These are phyloP conservation scores for Lutraria rhynchaena DNA, from an alignment of 1,140 invertebrate species.

Conservation along the genomic window DNA sequence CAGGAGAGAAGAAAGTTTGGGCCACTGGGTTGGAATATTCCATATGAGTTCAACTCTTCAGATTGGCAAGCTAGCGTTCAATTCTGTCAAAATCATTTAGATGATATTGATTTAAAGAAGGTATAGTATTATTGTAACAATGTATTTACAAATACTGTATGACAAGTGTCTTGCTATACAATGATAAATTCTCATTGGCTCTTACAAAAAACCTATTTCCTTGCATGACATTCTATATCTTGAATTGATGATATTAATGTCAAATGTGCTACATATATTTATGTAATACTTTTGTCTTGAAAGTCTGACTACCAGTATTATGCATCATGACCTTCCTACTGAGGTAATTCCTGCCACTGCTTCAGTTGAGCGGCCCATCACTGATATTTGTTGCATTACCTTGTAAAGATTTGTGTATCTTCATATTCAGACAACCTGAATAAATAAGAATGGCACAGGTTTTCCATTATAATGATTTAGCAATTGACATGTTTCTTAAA, in stretches of 20 bases:
- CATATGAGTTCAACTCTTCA: conserved; percentile 97
- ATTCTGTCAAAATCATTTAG: conserved; percentile 97
- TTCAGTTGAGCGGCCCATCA: too few relatives aligned
- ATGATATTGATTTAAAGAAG: conserved; percentile 97
- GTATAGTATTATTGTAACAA: conserved; percentile 75
- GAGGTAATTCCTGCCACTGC: too few relatives aligned
- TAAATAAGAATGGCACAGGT: too few relatives aligned
- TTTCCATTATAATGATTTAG: too few relatives aligned
- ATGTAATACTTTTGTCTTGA: too few relatives aligned
- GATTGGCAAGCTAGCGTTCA: conserved; percentile 97
- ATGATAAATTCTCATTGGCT: background rate
- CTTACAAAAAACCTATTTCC: background rate
- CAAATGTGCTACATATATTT: too few relatives aligned
- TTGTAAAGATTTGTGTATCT: too few relatives aligned
- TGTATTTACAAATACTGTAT: background rate
- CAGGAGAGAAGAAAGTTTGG: conserved; percentile 82
- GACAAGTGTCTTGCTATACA: background rate
- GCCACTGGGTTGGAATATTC: conserved; percentile 82
- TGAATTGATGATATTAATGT: too few relatives aligned
- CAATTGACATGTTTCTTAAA: too few relatives aligned
- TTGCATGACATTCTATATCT: background rate
- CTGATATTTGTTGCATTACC: too few relatives aligned
- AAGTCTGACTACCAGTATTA: too few relatives aligned
- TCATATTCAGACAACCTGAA: background rate
- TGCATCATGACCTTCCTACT: too few relatives aligned